Evolutionary conservation across 1,140 invertebrate genomes (phyloP), one percentile per base, ranked within the genome.

Genomic region (Holotrichia oblita): DNA sequence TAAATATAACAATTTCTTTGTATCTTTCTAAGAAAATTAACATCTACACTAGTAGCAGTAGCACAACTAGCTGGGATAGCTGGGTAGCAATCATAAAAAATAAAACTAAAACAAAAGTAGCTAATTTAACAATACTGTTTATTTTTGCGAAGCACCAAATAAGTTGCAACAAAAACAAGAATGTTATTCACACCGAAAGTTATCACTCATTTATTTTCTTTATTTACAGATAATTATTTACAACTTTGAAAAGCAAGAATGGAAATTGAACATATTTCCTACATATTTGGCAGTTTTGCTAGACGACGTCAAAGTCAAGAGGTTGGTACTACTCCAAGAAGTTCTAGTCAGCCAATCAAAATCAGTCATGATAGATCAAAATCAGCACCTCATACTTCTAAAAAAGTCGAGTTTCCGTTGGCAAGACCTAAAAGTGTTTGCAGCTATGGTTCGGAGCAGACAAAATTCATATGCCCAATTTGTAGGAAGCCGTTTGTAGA

Each of bases 261-360:
- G 89, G 90, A 90, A 86, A 87, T 90, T 75, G 90, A 90, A 79
- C 87, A 89, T 80, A 88, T 90, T 80, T 83, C 89, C 24, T 90
- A 90, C 83, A 91, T 91, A 82, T 91, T 91, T 83, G 90, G 90
- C 80, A 91, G 90, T 82, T 91, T 91, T 81, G 86, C 89, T 0
- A 84, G 90, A 76, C 88, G 90, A 79, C 88, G 89, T 34, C 86
- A 87, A 80, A 84, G 83, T 74, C 85, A 86, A 73, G 84, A 87
- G 73, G 77, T 79, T 6, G 72, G 59, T n/a, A 82, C 86, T 34
- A 87, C 87, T 73, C 89, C 89, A 83, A 82, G 87, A 27, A 86
- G 88, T 27, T 89, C 89, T 3, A 82, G 88, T 73, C 86, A 88
- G 17, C 85, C 87, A 6, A 83, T 79, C n/a, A 80, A 82, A 73